Percentiles rank a stretch among this genome's conserved stretches.
These are phyloP conservation scores for Callipepla squamata DNA, from an alignment of 2,113 vertebrate genomes.

Conservation along the genomic window DNA sequence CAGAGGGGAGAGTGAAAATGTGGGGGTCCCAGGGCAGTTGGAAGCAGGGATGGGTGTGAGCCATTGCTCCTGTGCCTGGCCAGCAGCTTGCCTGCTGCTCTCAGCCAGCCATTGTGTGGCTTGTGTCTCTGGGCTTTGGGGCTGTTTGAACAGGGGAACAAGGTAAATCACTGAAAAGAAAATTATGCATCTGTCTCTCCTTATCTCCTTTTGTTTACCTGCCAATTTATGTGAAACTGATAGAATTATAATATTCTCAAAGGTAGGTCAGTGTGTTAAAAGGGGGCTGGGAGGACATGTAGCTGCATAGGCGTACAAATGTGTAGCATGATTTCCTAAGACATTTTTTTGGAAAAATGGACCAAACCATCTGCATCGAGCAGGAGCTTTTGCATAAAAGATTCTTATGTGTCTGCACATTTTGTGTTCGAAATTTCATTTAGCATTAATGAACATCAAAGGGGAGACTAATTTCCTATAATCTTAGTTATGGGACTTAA, in stretches of 20 bases:
- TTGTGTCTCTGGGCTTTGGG: background rate
- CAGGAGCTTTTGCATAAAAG: background rate
- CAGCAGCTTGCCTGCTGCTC: background rate
- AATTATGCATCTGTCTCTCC: background rate
- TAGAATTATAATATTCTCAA: background rate
- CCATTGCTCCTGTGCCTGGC: background rate
- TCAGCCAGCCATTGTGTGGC: background rate
- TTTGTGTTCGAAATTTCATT: background rate
- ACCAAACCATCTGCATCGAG: background rate
- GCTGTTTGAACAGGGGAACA: background rate
- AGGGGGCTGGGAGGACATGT: background rate
- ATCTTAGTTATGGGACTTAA: background rate
- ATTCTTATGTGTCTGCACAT: background rate
- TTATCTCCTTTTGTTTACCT: background rate
- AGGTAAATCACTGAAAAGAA: background rate
- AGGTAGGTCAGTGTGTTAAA: background rate
- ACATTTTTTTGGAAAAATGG: background rate
- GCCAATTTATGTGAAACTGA: background rate
- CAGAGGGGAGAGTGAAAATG: background rate
- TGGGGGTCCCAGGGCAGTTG: fast-evolving
- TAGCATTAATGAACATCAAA: background rate
- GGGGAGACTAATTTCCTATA: background rate
- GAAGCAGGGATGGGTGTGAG: background rate
- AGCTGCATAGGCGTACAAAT: background rate
- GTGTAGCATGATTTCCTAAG: background rate